Evolutionary conservation across 2,888 invertebrate genomes (phyloP), one percentile per base, ranked within the genome.

Genomic region (Dromius quadrimaculatus): DNA sequence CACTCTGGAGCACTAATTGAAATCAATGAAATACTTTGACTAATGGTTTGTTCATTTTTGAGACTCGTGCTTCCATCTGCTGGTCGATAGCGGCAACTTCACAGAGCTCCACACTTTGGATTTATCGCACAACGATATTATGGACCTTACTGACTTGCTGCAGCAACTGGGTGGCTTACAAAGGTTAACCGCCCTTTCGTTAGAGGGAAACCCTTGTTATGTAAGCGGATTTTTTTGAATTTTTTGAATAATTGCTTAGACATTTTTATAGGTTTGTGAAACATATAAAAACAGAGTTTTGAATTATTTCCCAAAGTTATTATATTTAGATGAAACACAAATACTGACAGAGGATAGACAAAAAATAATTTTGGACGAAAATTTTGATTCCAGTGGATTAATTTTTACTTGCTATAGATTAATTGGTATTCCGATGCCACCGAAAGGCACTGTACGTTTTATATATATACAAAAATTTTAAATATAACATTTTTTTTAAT

Each of bases 91-190:
- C 22, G 61, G 71, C 28, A 75, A 71, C 15, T 77, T 79, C 38
- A n/a, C 13, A 0, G 45, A 72, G 22, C 66, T 83, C 22, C 74
- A 73, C 43, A 76, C 74, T 15, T 76, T 88, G 65, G 87, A 88
- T 82, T 77, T 88, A 72, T 83, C 86, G 8, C 84, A 87, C 74
- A 88, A 88, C 81, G 86, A 87, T 84, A 85, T 88, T 85, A 85
- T 79, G 79, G 75, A 83, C 74, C 76, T 88, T 32, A 77, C 81
- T n/a, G 75, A 76, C 5, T 77, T 84, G 81, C 77, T 87, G 73
- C 76, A 80, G 71, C 77, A 78, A 8, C 69, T 87, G 32, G 75
- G 74, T 2, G 64, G 45, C 2, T 75, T 88, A 38, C 80, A 81
- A 11, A 79, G 78, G 68, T 79, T 88, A 4, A 77, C 74, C n/a